A percentile compares a stretch with the other conserved stretches of the same genome.
These are phyloP conservation scores for Addax nasomaculatus DNA, from an alignment of 2,113 vertebrate genomes.

Conservation along the genomic window DNA sequence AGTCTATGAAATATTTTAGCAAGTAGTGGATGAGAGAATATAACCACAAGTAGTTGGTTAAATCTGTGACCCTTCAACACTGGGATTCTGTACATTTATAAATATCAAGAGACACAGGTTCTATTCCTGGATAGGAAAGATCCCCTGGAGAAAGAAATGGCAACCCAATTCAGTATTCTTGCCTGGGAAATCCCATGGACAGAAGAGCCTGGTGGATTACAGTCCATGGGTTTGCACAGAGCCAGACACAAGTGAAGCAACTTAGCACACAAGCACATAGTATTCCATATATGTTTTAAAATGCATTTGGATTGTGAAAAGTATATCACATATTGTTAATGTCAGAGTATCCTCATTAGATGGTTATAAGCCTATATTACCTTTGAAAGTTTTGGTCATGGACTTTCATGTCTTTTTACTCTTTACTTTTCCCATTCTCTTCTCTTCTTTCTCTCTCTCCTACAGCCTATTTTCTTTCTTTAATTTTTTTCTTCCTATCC, in stretches of 20 bases:
- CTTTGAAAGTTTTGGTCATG: background rate
- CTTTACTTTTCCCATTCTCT: background rate
- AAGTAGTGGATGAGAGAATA: background rate
- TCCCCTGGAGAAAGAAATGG: background rate
- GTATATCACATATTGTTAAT: background rate
- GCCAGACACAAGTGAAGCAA: rapidly evolving
- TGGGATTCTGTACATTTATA: background rate
- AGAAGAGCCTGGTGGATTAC: background rate
- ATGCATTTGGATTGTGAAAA: background rate
- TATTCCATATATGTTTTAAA: background rate
- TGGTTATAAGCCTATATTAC: background rate
- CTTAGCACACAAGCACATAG: background rate
- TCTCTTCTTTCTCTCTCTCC: background rate
- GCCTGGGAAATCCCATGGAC: background rate
- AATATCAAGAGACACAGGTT: background rate
- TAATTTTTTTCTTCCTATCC: background rate
- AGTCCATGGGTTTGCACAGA: background rate
- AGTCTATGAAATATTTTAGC: background rate
- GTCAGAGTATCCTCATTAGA: background rate
- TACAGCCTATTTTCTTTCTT: background rate
- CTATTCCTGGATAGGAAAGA: background rate
- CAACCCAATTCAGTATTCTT: background rate
- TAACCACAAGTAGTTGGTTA: background rate
- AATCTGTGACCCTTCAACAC: background rate
- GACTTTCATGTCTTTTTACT: background rate